Percentiles rank a stretch among this genome's conserved stretches.
Conservation (phyloP, 2,888 invertebrate species). For the Apoderus coryli region DNA sequence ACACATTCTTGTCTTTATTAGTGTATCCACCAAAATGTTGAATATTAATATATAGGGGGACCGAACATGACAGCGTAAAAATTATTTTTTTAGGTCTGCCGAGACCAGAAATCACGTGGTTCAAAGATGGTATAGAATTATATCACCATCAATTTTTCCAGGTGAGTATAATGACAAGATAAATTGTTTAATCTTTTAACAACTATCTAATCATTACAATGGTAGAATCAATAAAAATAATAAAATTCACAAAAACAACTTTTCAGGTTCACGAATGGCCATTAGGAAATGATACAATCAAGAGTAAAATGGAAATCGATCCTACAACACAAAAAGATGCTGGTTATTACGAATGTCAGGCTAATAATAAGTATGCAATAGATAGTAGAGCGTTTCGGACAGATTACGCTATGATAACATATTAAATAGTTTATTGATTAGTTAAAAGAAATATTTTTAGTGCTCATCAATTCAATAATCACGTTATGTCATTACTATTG, state of each 20-base stretch:
- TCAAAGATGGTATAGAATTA: slow-evolving; percentile 62
- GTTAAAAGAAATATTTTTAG: too few species aligned
- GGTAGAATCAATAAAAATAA: background rate
- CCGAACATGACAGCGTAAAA: too few species aligned
- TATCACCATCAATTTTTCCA: slow-evolving; percentile 55
- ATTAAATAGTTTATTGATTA: slow-evolving; percentile 22
- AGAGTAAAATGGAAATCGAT: slow-evolving; percentile 61
- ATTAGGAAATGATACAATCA: slow-evolving; percentile 46
- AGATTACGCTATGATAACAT: slow-evolving; percentile 42
- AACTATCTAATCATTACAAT: background rate
- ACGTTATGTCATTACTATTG: too few species aligned
- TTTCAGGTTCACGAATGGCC: slow-evolving; percentile 50
- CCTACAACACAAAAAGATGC: slow-evolving; percentile 59
- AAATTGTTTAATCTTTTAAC: slow-evolving; percentile 5
- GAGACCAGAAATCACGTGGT: slow-evolving; percentile 62
- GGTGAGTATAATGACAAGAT: slow-evolving; percentile 28
- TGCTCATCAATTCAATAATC: too few species aligned
- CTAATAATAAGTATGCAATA: slow-evolving; percentile 55
- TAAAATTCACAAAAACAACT: slow-evolving; percentile 1
- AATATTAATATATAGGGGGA: too few species aligned
- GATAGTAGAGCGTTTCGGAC: slow-evolving; percentile 53
- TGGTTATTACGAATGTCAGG: slow-evolving; percentile 57
- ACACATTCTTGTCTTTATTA: too few species aligned
- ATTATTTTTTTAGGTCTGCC: slow-evolving; percentile 38
- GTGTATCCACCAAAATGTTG: too few species aligned